A percentile compares a stretch with the other conserved stretches of the same genome.
Conservation (phyloP, 2,113 vertebrate genomes). For the Psophia crepitans region DNA sequence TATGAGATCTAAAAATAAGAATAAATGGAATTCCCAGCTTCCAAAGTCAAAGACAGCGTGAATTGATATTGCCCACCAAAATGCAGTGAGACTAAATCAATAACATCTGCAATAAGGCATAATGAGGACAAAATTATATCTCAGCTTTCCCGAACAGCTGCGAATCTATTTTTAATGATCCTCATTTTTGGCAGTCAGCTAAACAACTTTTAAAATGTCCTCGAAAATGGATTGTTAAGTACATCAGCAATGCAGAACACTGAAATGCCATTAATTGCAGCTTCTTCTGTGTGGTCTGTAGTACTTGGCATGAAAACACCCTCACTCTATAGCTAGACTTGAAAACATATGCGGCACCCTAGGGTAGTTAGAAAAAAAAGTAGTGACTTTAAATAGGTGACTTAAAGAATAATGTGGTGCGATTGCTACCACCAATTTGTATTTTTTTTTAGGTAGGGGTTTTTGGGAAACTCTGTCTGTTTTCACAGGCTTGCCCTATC, state of each 20-base stretch:
- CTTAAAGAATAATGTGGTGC: conserved; percentile 15
- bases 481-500: conserved; percentile 43
- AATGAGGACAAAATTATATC: conserved; percentile 84
- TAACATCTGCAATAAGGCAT: conserved; percentile 85
- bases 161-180: conserved; percentile 84
- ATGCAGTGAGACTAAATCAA: conserved; percentile 77
- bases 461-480: conserved; percentile 34
- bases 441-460: background rate
- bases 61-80: conserved; percentile 71
- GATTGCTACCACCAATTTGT: background rate
- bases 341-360: conserved; percentile 11
- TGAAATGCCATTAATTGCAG: conserved; percentile 72
- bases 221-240: conserved; percentile 80
- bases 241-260: conserved; percentile 73
- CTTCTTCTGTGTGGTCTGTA: conserved; percentile 68
- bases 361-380: conserved; percentile 26
- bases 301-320: conserved; percentile 10
- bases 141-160: conserved; percentile 80
- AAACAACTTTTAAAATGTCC: conserved; percentile 80
- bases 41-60: conserved; percentile 67
- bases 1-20: conserved; percentile 23
- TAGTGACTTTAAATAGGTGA: conserved; percentile 40
- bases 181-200: conserved; percentile 81
- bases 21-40: conserved; percentile 64
- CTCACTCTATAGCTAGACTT: background rate